Evolutionary conservation across 2,113 vertebrate species (phyloP), one percentile per base, ranked within the genome.

Genomic region (Tupaia chinensis): DNA sequence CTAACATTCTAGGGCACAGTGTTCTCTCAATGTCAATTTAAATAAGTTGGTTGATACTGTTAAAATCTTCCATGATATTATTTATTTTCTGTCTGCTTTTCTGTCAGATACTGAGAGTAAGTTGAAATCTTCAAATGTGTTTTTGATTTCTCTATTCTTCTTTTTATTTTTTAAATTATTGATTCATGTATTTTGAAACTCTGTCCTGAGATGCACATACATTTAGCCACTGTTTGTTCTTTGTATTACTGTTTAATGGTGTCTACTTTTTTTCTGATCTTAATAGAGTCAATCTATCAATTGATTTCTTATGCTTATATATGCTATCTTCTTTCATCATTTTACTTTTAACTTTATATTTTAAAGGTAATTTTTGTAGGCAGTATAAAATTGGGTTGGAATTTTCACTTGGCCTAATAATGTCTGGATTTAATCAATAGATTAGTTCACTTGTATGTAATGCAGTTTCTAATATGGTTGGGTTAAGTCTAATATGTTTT

Each of bases 11-110:
- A 79, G 9, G 27, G 63, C 78, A 19, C 53, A 54, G 4, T 73
- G 60, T 90, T 95, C 80, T 79, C 29, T 78, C 16, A 89, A 65
- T 72, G 66, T 84, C 34, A 92, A 70, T 82, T 82, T 68, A 34
- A 76, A 20, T 44, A 95, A 92, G 25, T 34, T 88, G 70, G 7
- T 56, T 93, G 56, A 78, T 69, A 56, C 3, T 84, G 54, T 84
- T 61, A 16, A 68, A 70, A 74, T 83, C 19, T 63, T 92, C 70
- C 27, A 63, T 61, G 83, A 56, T 16, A 77, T 78, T 83, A 65
- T 78, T 58, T 77, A 77, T 61, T 83, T 92, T 88, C 61, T 77
- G 70, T 23, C 63, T 82, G n/a, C 13, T 87, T 34, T 87, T 70
- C 34, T 27, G 34, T 61, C 77, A 82, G 9, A 70, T 70, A 65